Percentiles rank a stretch among this genome's conserved stretches.
These are phyloP conservation scores for Rhagium mordax DNA, from an alignment of 2,888 invertebrate genomes.

Conservation along the genomic window DNA sequence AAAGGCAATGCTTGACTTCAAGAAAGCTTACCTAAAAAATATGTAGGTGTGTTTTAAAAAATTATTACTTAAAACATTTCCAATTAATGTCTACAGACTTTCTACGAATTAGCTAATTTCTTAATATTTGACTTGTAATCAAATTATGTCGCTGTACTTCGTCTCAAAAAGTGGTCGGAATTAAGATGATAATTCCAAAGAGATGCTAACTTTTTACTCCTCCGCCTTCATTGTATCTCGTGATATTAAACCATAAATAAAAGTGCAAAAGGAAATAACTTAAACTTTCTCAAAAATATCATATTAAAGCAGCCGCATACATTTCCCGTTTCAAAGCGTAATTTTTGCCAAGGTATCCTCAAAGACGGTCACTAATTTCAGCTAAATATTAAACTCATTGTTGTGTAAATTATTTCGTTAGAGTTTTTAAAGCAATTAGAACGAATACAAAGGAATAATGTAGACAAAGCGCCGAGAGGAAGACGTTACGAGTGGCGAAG, in stretches of 20 bases:
- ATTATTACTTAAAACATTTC: too few relatives aligned
- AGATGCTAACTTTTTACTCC: too few relatives aligned
- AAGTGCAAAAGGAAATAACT: not conserved
- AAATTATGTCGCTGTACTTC: too few relatives aligned
- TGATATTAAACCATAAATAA: not conserved
- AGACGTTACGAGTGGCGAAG: conserved; percentile 11
- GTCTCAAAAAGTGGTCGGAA: too few relatives aligned
- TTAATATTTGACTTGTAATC: too few relatives aligned
- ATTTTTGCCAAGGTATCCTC: not conserved
- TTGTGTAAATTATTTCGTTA: conserved; percentile 8
- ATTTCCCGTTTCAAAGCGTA: not conserved
- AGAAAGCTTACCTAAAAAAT: too few relatives aligned
- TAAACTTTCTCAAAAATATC: not conserved
- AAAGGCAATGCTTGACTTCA: too few relatives aligned
- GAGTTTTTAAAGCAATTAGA: conserved; percentile 12
- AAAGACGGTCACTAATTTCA: not conserved
- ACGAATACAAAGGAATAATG: conserved; percentile 4
- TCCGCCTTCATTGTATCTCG: not conserved
- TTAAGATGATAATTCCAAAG: too few relatives aligned
- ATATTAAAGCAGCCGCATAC: not conserved
- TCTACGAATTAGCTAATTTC: too few relatives aligned
- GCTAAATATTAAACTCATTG: not conserved
- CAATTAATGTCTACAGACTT: too few relatives aligned
- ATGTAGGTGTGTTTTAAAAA: too few relatives aligned
- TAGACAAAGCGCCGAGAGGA: not conserved